Conservation (phyloP, 2,888 invertebrate species). For the Dromius quadrimaculatus region DNA sequence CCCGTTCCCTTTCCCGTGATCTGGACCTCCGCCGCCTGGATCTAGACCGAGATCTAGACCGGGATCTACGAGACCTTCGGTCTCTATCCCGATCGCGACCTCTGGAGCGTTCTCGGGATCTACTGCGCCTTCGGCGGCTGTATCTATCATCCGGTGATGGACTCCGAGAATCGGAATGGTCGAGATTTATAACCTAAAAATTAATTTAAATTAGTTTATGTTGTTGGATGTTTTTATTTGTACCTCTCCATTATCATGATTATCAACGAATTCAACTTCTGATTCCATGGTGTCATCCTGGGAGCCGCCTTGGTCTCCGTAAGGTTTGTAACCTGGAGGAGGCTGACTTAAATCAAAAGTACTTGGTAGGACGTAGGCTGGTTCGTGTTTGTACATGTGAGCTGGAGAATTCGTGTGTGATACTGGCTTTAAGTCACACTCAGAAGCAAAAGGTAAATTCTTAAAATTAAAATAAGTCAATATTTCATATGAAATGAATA, state of each 20-base stretch:
- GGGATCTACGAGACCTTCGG: constrained; percentile 65
- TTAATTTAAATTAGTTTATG: background rate
- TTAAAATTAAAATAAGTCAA: constrained; percentile 60
- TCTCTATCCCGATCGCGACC: constrained; percentile 64
- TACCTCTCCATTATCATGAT: constrained; percentile 61
- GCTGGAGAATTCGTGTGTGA: constrained; percentile 59
- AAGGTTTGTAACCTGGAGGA: constrained; percentile 70
- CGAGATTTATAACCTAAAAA: constrained; percentile 66
- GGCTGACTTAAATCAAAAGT: constrained; percentile 68
- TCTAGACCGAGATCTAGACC: constrained; percentile 66
- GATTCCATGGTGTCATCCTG: constrained; percentile 71
- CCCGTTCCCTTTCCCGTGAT: constrained; percentile 69
- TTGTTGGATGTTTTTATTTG: constrained; percentile 58
- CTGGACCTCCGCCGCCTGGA: constrained; percentile 66
- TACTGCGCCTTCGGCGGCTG: constrained; percentile 65
- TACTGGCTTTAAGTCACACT: constrained; percentile 73
- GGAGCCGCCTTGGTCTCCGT: constrained; percentile 61
- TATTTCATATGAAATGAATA: background rate
- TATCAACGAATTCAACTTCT: constrained; percentile 75
- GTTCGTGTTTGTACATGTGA: constrained; percentile 56
- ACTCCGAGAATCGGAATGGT: constrained; percentile 70
- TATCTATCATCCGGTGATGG: constrained; percentile 65
- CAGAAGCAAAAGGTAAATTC: constrained; percentile 75
- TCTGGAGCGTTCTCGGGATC: constrained; percentile 62
- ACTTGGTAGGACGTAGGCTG: constrained; percentile 58